Percentiles rank a stretch among this genome's conserved stretches.
Conservation (phyloP, 2,888 invertebrate species). For the Orthosia incerta region DNA sequence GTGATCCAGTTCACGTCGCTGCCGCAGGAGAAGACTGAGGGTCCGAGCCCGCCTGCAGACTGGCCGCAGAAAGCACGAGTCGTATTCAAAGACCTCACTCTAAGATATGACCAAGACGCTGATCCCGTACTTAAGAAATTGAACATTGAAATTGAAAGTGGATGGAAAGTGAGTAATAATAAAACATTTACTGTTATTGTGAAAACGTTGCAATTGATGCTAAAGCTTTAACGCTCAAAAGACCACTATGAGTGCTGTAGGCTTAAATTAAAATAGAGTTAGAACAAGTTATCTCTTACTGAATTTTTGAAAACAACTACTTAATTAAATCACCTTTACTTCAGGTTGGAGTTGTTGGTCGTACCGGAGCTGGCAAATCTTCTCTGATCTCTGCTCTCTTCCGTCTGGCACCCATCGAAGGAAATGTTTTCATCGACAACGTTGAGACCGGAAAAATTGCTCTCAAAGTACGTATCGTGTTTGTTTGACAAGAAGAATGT, state of each 20-base stretch:
- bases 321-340: not conserved
- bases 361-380: constrained; percentile 97
- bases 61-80: constrained; percentile 93
- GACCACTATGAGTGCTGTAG: no score
- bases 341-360: constrained; percentile 96
- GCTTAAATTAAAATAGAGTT: no score
- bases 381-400: constrained; percentile 96
- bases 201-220: not conserved
- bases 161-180: constrained; percentile 70
- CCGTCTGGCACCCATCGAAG: constrained; percentile 94
- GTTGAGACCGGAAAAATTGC: constrained; percentile 93
- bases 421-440: constrained; percentile 94
- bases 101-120: constrained; percentile 92
- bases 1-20: constrained; percentile 94
- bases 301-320: not conserved
- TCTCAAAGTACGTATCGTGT: constrained; percentile 85
- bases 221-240: no score
- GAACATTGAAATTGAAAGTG: constrained; percentile 68
- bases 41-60: constrained; percentile 89
- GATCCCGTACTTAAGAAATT: constrained; percentile 90
- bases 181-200: not conserved
- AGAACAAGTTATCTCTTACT: no score
- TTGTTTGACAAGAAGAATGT: not conserved
- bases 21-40: constrained; percentile 93
- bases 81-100: constrained; percentile 91